These are phyloP conservation scores for Tapera naevia DNA, from an alignment of 2,797 vertebrate species.

Conservation along the genomic window DNA sequence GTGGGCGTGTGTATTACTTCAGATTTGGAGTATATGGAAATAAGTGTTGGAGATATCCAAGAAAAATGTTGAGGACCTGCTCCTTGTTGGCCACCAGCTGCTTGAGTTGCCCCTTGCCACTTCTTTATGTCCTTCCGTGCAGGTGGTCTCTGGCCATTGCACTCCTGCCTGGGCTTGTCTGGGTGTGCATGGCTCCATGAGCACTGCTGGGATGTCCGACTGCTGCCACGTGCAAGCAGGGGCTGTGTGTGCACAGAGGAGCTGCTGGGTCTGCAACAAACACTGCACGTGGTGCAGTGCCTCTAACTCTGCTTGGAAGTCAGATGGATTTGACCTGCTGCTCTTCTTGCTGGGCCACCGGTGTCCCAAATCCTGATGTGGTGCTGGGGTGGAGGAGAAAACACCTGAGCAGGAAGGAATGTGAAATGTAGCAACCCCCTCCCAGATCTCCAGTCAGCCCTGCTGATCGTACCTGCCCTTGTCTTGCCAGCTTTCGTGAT, in stretches of 20 bases:
- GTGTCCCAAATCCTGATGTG: neutral
- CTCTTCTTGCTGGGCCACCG: neutral
- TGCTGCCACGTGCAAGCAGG: accelerated
- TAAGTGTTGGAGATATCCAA: neutral
- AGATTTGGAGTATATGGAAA: neutral
- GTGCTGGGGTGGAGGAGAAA: neutral
- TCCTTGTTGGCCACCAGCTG: neutral
- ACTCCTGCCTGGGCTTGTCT: neutral
- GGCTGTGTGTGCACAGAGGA: neutral
- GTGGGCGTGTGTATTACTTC: neutral
- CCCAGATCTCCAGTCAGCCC: neutral
- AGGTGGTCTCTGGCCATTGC: neutral
- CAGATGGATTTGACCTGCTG: neutral
- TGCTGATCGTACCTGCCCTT: neutral
- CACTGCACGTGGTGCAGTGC: accelerated
- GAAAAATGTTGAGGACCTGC: neutral
- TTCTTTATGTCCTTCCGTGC: neutral
- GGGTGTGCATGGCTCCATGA: neutral
- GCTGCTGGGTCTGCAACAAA: neutral
- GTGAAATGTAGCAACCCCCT: neutral
- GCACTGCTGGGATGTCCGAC: neutral
- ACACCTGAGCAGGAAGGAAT: neutral
- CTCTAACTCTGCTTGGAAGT: neutral
- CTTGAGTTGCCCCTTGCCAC: neutral
- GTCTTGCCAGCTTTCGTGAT: slow-evolving; percentile 91